Evolutionary conservation across 1,140 invertebrate species (phyloP), one percentile per base, ranked within the genome.

Genomic region (Meteorus sp.): DNA sequence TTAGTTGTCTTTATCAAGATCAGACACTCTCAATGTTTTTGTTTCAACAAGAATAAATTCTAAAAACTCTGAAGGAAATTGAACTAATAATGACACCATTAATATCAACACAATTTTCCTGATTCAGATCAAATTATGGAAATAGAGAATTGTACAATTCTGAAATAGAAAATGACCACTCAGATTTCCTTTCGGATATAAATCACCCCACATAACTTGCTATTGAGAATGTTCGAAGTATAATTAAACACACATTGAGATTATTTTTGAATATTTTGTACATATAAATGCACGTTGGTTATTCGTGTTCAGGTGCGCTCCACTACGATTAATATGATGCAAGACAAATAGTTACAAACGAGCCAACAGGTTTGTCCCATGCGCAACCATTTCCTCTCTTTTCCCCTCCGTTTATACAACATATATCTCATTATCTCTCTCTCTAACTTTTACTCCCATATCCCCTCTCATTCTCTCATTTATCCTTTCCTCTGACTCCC

Each of bases 311-410:
- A n/a, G n/a, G n/a, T n/a, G n/a, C n/a, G 31, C 44, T 43, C 51
- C 25, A n/a, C 29, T 45, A 39, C 45, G 22, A 61, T 61, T 61
- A 61, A 61, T 61, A 61, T 61, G 55, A 43, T 55, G 31, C 58
- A 60, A 60, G 58, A 60, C 58, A 61, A 57, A 57, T 62, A 62
- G 60, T 39, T 62, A 59, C 52, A 59, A 62, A 59, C 61, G 47
- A 55, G 61, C 61, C 52, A 63, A 63, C 61, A 59, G 56, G 57
- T 59, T 59, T 54, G 35, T 39, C 44, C 58, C 48, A 45, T 20
- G 44, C 35, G 27, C 50, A 60, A 44, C 44, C 44, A 6, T 48
- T 48, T 22, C 23, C 45, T 27, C 45, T 8, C n/a, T 23, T n/a
- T 13, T 29, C 4, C 9, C 4, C 27, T 9, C 27, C 9, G 15